These are phyloP conservation scores for Spilarctia lutea DNA, from an alignment of 2,888 invertebrate genomes.

Conservation along the genomic window DNA sequence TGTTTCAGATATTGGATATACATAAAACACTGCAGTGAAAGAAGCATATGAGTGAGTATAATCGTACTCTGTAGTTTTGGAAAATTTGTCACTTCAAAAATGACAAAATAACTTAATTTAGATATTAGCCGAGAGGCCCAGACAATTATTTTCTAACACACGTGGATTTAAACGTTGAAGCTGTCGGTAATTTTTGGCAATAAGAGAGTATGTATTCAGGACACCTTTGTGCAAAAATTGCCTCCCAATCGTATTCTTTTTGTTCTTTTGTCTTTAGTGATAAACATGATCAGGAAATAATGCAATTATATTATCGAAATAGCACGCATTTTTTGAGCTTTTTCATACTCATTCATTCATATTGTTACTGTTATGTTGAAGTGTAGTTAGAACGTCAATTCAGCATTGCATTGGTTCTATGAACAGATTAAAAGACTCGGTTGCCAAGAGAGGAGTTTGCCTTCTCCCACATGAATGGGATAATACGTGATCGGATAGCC, in stretches of 20 bases:
- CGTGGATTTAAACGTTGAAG: not conserved
- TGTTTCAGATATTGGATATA: conserved; percentile 5
- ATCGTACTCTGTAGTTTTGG: not conserved
- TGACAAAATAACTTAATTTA: not conserved
- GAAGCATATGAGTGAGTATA: not conserved
- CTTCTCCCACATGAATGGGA: not conserved
- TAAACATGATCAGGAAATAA: not conserved
- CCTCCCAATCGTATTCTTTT: not conserved
- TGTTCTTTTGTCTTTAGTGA: not conserved
- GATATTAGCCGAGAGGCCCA: not conserved
- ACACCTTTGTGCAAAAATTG: not conserved
- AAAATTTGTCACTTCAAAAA: not conserved
- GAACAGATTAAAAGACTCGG: not conserved
- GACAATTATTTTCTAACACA: not conserved
- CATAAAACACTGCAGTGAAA: not conserved
- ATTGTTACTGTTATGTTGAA: not conserved
- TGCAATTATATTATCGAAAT: not conserved
- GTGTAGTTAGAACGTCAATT: not conserved
- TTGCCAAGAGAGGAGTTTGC: not conserved
- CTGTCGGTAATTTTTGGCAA: not conserved
- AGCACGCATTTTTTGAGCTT: not conserved
- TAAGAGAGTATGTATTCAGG: not conserved
- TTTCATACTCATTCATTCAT: not conserved
- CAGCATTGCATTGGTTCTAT: not conserved
- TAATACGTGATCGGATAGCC: not conserved